Conservation (phyloP, 2,113 vertebrate genomes). For the Oceanites oceanicus region DNA sequence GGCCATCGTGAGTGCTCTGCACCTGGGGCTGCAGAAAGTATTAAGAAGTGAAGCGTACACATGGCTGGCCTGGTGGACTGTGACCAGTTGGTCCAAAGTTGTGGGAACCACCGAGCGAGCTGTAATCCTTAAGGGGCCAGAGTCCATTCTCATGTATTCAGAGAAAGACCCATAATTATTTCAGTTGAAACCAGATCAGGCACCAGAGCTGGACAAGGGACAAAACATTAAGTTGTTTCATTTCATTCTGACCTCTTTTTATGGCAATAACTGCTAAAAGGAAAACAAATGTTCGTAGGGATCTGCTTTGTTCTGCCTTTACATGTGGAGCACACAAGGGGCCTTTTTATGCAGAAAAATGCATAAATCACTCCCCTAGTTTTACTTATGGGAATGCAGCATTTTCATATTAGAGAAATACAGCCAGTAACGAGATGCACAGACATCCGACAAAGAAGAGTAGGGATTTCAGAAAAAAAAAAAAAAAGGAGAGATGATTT, state of each 20-base stretch:
- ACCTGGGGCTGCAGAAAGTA: conserved; percentile 27
- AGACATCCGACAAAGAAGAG: conserved; percentile 2
- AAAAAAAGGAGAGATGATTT: not conserved
- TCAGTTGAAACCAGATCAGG: conserved; percentile 56
- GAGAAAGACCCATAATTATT: not conserved
- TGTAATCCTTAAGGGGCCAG: conserved; percentile 18
- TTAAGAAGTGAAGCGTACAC: not conserved
- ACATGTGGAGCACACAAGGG: conserved; percentile 49
- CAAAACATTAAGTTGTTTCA: conserved; percentile 62
- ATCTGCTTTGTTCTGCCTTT: conserved; percentile 55
- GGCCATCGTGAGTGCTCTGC: not conserved
- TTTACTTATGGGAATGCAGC: conserved; percentile 43
- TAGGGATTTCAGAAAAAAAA: not conserved
- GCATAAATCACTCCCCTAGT: conserved; percentile 32
- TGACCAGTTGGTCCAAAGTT: conserved; percentile 44
- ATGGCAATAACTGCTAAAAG: conserved; percentile 66
- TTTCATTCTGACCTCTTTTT: conserved; percentile 64
- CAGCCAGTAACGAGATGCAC: conserved; percentile 47
- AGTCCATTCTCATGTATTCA: conserved; percentile 1
- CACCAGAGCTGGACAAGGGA: conserved; percentile 53
- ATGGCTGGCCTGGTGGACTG: conserved; percentile 19
- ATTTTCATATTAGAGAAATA: conserved; percentile 34
- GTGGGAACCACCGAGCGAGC: not conserved
- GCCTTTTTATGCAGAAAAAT: conserved; percentile 52
- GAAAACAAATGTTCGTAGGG: conserved; percentile 62